Conservation (phyloP, 2,888 invertebrate genomes). For the Ctena decussata region DNA sequence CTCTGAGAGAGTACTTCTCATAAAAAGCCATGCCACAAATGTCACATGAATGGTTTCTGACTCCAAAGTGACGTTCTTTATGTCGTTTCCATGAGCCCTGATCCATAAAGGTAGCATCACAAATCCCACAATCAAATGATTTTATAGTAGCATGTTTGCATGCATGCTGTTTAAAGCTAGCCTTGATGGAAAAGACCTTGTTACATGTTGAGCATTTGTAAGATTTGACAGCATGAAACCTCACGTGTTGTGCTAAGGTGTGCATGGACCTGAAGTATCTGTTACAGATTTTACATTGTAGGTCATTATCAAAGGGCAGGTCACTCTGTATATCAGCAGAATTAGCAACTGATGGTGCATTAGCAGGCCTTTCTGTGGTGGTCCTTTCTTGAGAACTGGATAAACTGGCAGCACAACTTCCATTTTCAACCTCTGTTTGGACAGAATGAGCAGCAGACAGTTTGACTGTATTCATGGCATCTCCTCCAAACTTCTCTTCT, state of each 20-base stretch:
- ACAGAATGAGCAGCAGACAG: neutral
- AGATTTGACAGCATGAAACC: conserved; percentile 62
- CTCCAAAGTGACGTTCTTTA: conserved; percentile 58
- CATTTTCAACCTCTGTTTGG: neutral
- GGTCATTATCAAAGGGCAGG: conserved; percentile 22
- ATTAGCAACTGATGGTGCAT: conserved; percentile 56
- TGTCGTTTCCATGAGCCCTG: conserved; percentile 59
- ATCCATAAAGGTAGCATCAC: conserved; percentile 59
- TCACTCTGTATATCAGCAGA: conserved; percentile 45
- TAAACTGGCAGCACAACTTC: neutral
- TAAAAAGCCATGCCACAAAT: conserved; percentile 64
- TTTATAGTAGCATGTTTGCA: conserved; percentile 54
- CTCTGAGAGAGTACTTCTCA: conserved; percentile 63
- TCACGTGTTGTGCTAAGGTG: conserved; percentile 47
- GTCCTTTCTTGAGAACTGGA: neutral
- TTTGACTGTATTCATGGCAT: neutral
- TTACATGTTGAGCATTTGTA: conserved; percentile 65
- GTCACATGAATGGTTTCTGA: conserved; percentile 58
- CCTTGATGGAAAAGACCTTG: conserved; percentile 63
- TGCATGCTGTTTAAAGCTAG: conserved; percentile 58
- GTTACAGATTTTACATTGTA: conserved; percentile 59
- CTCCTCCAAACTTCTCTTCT: neutral
- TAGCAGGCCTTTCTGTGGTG: conserved; percentile 45
- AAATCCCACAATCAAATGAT: conserved; percentile 63
- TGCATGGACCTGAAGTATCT: conserved; percentile 58